These are phyloP conservation scores for Lophius americanus DNA, from an alignment of 2,797 vertebrate genomes.

Conservation along the genomic window DNA sequence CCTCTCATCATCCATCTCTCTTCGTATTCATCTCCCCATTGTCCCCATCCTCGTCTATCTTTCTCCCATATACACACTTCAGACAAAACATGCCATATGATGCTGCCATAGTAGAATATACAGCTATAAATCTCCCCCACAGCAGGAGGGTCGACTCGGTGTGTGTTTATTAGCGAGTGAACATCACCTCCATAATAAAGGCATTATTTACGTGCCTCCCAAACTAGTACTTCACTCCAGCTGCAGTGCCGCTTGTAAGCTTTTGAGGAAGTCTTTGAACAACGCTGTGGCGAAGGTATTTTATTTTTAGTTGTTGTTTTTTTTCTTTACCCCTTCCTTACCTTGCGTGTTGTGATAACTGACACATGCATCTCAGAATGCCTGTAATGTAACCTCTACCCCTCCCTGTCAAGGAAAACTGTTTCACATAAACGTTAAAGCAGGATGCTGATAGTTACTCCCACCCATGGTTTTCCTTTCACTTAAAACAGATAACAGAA, in stretches of 20 bases:
- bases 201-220: constrained; percentile 54
- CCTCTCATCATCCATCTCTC: constrained; percentile 16
- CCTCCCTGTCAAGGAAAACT: constrained; percentile 56
- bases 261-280: constrained; percentile 55
- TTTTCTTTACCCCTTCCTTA: constrained; percentile 47
- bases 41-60: constrained; percentile 3
- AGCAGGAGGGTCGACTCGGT: constrained; percentile 43
- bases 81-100: constrained; percentile 38
- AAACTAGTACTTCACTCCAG: constrained; percentile 44
- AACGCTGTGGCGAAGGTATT: constrained; percentile 33
- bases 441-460: constrained; percentile 39
- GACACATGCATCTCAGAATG: constrained; percentile 44
- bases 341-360: constrained; percentile 62
- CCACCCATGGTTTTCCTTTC: constrained; percentile 30
- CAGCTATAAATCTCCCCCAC: constrained; percentile 50
- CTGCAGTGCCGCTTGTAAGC: constrained; percentile 23
- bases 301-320: constrained; percentile 2
- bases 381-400: constrained; percentile 64
- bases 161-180: constrained; percentile 46
- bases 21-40: constrained; percentile 29
- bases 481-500: constrained; percentile 45
- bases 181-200: constrained; percentile 51
- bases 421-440: constrained; percentile 63
- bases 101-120: constrained; percentile 33
- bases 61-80: constrained; percentile 34